phyloP scores from a whole-genome alignment of 2,797 vertebrate genomes.

The Enteromius trimaculatus region DNA sequence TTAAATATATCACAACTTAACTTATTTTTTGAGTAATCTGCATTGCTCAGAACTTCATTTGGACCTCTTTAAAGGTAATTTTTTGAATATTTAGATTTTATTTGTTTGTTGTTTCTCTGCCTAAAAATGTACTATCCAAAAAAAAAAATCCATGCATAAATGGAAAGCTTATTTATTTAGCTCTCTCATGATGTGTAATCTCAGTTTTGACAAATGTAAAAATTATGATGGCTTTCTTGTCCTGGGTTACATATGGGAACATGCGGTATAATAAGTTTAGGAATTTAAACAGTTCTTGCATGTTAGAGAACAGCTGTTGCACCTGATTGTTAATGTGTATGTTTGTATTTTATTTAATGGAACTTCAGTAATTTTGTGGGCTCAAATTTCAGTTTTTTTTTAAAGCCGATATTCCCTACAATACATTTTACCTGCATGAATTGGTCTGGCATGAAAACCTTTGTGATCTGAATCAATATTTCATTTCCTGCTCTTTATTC shows the following conservation, averaged over 20 bases:
- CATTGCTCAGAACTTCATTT: no score
- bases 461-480: conserved; percentile 5
- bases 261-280: not conserved
- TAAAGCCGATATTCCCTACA: not conserved
- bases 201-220: no score
- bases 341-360: not conserved
- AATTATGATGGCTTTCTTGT: no score
- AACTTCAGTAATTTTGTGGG: not conserved
- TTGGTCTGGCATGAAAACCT: not conserved
- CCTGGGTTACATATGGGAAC: not conserved
- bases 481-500: conserved; percentile 15
- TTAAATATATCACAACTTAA: no score
- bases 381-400: not conserved
- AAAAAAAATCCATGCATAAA: no score
- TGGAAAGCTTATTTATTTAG: no score
- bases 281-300: not conserved
- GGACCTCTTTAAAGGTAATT: no score
- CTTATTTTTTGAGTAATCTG: no score
- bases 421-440: not conserved
- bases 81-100: no score
- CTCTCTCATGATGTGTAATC: no score
- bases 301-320: not conserved
- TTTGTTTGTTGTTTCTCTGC: no score
- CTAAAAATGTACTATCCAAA: no score
- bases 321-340: not conserved